These are phyloP conservation scores for Anomalospiza imberbis DNA, from an alignment of 2,797 vertebrate genomes.

Conservation along the genomic window DNA sequence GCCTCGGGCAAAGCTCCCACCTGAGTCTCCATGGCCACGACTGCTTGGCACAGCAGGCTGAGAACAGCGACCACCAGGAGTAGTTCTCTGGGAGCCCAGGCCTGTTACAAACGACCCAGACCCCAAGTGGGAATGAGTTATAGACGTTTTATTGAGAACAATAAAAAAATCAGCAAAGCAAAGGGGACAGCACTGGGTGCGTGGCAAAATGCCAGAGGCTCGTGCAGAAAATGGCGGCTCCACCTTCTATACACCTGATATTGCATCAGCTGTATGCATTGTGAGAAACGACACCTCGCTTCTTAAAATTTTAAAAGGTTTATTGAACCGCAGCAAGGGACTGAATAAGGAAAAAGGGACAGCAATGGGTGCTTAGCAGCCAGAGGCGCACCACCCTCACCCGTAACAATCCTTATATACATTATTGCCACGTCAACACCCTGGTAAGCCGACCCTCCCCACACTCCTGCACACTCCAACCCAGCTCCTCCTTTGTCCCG, in stretches of 20 bases:
- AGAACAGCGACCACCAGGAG: neutral
- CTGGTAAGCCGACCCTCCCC: neutral
- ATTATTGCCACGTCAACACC: neutral
- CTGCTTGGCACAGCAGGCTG: fast-evolving
- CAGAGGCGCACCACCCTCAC: neutral
- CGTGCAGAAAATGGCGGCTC: neutral
- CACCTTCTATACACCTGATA: neutral
- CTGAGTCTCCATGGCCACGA: too few species aligned
- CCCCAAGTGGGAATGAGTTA: neutral
- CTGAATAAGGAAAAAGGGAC: neutral
- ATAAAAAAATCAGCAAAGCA: neutral
- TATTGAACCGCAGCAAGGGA: neutral
- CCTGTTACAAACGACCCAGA: neutral
- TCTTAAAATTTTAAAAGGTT: neutral
- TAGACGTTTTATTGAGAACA: neutral
- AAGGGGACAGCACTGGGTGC: neutral
- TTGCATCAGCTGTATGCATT: neutral
- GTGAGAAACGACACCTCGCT: neutral
- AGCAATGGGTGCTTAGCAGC: neutral
- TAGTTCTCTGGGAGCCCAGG: neutral
- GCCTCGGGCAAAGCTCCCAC: neutral
- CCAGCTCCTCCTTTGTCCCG: neutral
- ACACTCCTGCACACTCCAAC: fast-evolving
- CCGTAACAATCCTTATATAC: neutral
- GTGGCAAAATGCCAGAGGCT: neutral